Percentiles rank a stretch among this genome's conserved stretches.
Evolutionary conservation across 2,888 invertebrate species (phyloP).

Genomic region (Chrysodeixis includens): DNA sequence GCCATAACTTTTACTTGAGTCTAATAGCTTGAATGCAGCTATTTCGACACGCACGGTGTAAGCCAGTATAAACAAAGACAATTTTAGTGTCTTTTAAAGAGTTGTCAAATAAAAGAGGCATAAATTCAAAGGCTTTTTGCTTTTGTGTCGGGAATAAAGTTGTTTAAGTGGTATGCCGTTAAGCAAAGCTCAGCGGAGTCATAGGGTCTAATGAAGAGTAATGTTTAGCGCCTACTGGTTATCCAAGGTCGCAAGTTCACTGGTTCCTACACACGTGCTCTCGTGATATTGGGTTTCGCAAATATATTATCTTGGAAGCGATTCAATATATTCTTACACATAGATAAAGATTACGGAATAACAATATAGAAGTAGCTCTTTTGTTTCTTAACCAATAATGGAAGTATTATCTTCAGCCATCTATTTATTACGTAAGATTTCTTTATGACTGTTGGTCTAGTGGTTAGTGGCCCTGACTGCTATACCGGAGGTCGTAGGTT

Average conservation of each 20-base stretch:
- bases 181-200: slow-evolving; percentile 43
- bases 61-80: slow-evolving; percentile 38
- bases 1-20: slow-evolving; percentile 20
- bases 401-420: not conserved
- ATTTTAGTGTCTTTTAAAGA: slow-evolving; percentile 54
- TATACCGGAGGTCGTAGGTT: too few relatives aligned
- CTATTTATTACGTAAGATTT: not conserved
- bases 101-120: slow-evolving; percentile 58
- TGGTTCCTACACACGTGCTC: slow-evolving; percentile 15
- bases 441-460: too few relatives aligned
- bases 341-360: not conserved
- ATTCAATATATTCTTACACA: not conserved
- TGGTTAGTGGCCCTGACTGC: too few relatives aligned
- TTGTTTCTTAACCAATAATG: not conserved
- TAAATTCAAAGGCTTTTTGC: slow-evolving; percentile 52
- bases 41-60: slow-evolving; percentile 33
- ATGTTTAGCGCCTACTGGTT: slow-evolving; percentile 33
- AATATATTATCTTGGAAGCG: not conserved
- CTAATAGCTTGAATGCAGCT: slow-evolving; percentile 24
- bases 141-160: slow-evolving; percentile 58
- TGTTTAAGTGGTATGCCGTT: slow-evolving; percentile 54
- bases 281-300: slow-evolving; percentile 11
- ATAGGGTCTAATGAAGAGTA: slow-evolving; percentile 57
- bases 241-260: slow-evolving; percentile 35
- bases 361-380: not conserved